Evolutionary conservation across 2,113 vertebrate species (phyloP), one percentile per base, ranked within the genome.

Genomic region (Sporophila hypoxantha): DNA sequence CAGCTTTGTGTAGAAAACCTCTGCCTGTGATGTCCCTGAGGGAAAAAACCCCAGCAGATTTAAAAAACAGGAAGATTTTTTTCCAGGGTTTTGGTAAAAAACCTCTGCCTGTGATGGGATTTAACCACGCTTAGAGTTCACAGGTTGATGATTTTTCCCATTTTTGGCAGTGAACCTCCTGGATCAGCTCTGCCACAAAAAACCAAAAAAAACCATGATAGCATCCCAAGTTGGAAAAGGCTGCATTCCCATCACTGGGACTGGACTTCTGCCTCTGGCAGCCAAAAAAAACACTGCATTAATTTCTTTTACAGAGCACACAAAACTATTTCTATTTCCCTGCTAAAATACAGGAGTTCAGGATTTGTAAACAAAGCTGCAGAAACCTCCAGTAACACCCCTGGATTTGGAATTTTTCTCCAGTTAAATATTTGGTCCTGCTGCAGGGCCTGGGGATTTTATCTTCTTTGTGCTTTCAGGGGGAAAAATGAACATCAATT

Each of bases 381-480:
- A 84, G 82, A 78, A 30, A n/a, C 69, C 83, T 71, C 8, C 22
- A 46, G 44, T 1, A 44, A n/a, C 42, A 42, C 2, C 30, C 42
- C 39, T n/a, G 47, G 13, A 56, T 76, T 29, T 50, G 50, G 62
- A 49, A 57, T 81, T 82, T 80, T 42, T 39, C 17, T 50, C 30
- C 67, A 20, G 46, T 67, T 39, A 42, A 82, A 66, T 59, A 85
- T 76, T 52, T 70, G 71, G 27, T 50, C 37, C 8, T 0, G 61
- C 76, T 89, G 83, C 76, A 85, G 44, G 68, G 79, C 82, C 59
- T 23, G 47, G 17, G 56, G 59, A 80, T 87, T 85, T 76, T n/a
- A 83, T 90, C n/a, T 93, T 88, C 37, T 93, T 94, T 94, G 70
- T 77, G 53, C 44, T 86, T 90, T 57, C n/a, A 52, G 49, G 47